Percentiles rank a stretch among this genome's conserved stretches.
Conservation (phyloP, 2,113 vertebrate genomes). For the Lepidothrix coronata region DNA sequence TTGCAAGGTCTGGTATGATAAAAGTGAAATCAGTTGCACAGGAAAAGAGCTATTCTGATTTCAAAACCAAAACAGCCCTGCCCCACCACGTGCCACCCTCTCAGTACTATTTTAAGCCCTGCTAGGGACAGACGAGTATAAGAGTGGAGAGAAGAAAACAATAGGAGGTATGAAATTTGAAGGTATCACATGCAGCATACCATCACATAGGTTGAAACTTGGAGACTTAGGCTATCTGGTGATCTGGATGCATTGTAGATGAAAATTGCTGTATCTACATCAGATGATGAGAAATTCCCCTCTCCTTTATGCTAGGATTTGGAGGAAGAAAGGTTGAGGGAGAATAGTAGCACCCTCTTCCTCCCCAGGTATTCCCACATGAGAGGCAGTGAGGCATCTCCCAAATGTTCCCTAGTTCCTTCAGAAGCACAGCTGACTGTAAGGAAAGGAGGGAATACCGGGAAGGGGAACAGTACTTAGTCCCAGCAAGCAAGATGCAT, state of each 20-base stretch:
- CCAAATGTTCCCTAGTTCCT: neutral
- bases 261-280: neutral
- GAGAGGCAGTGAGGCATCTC: neutral
- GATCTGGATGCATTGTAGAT: neutral
- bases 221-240: neutral
- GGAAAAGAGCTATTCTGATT: neutral
- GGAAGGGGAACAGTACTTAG: neutral
- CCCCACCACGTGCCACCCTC: neutral
- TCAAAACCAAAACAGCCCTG: neutral
- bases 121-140: neutral
- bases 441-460: neutral
- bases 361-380: neutral
- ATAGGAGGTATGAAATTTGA: neutral
- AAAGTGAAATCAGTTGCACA: neutral
- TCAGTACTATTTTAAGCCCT: neutral
- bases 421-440: neutral
- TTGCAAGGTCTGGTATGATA: neutral
- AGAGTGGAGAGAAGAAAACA: neutral
- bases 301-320: neutral
- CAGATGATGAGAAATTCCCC: neutral
- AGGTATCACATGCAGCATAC: neutral
- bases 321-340: neutral
- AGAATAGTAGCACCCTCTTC: neutral
- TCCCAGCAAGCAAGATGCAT: neutral
- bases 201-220: neutral